phyloP scores from a whole-genome alignment of 2,888 invertebrate species.

The Drosophila suboccidentalis region DNA sequence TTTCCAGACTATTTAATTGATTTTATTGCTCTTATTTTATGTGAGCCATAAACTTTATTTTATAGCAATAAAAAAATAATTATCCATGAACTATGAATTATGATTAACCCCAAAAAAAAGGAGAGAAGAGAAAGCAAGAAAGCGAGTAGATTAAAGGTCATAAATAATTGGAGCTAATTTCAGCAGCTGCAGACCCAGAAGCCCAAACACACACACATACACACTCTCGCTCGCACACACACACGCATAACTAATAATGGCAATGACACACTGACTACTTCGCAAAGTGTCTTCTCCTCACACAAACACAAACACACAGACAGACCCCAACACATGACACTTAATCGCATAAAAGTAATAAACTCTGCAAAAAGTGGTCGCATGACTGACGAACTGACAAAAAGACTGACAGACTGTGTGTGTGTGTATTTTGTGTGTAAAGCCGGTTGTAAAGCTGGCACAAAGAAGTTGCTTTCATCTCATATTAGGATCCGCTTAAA shows the following conservation, averaged over 20 bases:
- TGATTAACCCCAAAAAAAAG: conserved; percentile 16
- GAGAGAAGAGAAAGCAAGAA: conserved; percentile 5
- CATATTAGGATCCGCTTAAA: conserved; percentile 61
- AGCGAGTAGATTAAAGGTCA: conserved; percentile 46
- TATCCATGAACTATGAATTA: conserved; percentile 24
- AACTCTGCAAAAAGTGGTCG: conserved; percentile 70
- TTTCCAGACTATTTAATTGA: not conserved
- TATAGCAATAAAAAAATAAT: conserved; percentile 23
- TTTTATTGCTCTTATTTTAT: not conserved
- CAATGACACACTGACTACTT: conserved; percentile 67
- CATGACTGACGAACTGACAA: conserved; percentile 46
- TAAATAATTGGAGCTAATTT: conserved; percentile 78
- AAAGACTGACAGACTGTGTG: conserved; percentile 8
- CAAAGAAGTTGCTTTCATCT: conserved; percentile 46
- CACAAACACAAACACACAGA: conserved; percentile 14
- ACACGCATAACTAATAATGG: conserved; percentile 62
- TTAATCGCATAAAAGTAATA: conserved; percentile 80
- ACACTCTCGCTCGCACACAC: no score
- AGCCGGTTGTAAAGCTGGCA: conserved; percentile 35
- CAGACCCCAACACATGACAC: conserved; percentile 54
- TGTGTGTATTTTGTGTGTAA: conserved; percentile 17
- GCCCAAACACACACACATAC: not conserved
- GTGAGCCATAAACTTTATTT: conserved; percentile 10
- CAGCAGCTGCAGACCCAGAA: conserved; percentile 21
- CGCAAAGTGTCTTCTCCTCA: conserved; percentile 3